phyloP scores from a whole-genome alignment of 2,797 vertebrate genomes.

The Anniella stebbinsi region DNA sequence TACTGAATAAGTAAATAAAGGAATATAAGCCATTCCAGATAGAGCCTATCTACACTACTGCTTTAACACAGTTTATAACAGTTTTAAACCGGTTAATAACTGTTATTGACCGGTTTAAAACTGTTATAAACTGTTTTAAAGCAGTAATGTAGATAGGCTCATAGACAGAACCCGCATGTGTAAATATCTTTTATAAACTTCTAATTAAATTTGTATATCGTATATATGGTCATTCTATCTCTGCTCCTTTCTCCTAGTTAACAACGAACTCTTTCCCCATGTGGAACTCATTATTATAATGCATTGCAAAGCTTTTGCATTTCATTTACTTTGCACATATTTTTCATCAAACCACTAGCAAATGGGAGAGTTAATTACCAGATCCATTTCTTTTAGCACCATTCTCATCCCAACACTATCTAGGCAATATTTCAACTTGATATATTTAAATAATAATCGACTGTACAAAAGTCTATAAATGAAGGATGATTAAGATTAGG shows the following conservation, averaged over 20 bases:
- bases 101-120: no score
- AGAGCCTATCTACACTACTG: no score
- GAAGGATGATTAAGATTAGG: conserved; percentile 16
- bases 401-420: conserved; percentile 32
- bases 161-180: not conserved
- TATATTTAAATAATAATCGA: conserved; percentile 21
- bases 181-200: conserved; percentile 37
- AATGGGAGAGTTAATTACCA: not conserved
- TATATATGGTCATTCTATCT: conserved; percentile 30
- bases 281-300: conserved; percentile 51
- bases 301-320: not conserved
- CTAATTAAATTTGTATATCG: conserved; percentile 33
- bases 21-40: not conserved
- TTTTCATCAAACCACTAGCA: conserved; percentile 48
- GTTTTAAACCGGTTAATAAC: no score
- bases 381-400: conserved; percentile 32
- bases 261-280: conserved; percentile 30
- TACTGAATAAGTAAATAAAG: not conserved
- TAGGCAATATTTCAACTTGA: conserved; percentile 19
- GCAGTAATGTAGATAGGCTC: no score
- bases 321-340: conserved; percentile 37
- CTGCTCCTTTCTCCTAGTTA: conserved; percentile 28
- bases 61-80: no score
- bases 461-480: conserved; percentile 1
- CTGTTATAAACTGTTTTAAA: no score